These are phyloP conservation scores for Frieseomelitta varia DNA, from an alignment of 1,140 invertebrate genomes.

Conservation along the genomic window DNA sequence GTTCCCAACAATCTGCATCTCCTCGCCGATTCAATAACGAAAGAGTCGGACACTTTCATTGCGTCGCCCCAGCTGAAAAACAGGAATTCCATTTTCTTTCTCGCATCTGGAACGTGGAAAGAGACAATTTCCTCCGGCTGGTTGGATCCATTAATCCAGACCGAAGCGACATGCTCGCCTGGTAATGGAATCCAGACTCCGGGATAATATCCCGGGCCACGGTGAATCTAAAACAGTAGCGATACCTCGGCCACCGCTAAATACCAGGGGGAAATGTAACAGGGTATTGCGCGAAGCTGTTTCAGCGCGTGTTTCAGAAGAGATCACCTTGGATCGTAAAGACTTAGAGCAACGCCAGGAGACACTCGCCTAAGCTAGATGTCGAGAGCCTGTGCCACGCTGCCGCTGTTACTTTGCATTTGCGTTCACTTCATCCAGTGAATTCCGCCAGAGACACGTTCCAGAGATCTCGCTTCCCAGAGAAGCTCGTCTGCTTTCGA, in stretches of 20 bases:
- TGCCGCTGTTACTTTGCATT: slow-evolving; percentile 11
- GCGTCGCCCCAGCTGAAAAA: not conserved
- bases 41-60: too few relatives aligned
- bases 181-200: not conserved
- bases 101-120: not conserved
- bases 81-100: not conserved
- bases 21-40: too few relatives aligned
- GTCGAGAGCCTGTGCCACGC: not conserved
- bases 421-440: slow-evolving; percentile 38
- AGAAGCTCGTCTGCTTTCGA: not conserved
- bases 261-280: slow-evolving; percentile 4
- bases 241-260: not conserved
- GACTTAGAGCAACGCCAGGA: not conserved
- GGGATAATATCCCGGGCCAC: not conserved
- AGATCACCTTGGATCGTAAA: slow-evolving; percentile 26
- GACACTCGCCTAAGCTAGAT: not conserved
- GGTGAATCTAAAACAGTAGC: not conserved
- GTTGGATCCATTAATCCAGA: not conserved
- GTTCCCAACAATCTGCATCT: too few relatives aligned
- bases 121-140: not conserved
- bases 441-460: slow-evolving; percentile 46
- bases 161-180: not conserved
- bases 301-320: not conserved
- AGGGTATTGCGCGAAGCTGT: not conserved
- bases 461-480: not conserved